Evolutionary conservation across 2,888 invertebrate genomes (phyloP), one percentile per base, ranked within the genome.

Genomic region (Apoda limacodes): DNA sequence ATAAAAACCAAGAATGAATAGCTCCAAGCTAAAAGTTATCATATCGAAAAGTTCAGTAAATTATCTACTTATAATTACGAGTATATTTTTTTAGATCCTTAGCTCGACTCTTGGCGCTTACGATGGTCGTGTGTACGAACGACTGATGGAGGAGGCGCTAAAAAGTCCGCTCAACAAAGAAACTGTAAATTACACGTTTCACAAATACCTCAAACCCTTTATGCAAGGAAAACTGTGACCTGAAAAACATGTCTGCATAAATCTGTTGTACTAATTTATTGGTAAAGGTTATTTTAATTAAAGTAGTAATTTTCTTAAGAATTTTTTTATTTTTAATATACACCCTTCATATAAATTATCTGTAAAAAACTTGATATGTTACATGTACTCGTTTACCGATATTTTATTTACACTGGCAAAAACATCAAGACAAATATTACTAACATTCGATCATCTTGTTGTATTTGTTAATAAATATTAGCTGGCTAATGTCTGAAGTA

Each of bases 101-200:
- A 82, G 83, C 30, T 93, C 92, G 0, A 84, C 91, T 0, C 68
- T 93, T 13, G 93, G 94, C 2, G 83, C 89, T 4, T 92, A 88
- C 57, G 93, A 93, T 62, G 93, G 93, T 1, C 87, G 88, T 39
- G 92, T 92, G 14, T 94, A 94, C 61, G 88, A 92, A 52, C 83
- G 91, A 4, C 75, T 93, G 32, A 90, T 88, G 66, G 86, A 84
- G 35, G 89, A 90, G 49, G 93, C 93, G 0, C 78, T 88, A 60
- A 89, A 91, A 64, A 92, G 92, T 56, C 92, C 93, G 0, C 76
- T 93, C 45, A 94, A 93, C 67, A 82, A 85, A 14, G 85, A 89
- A 42, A 89, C 88, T 1, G 93, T 93, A 19, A 90, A 92, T 54
- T 76, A 86, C 49, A 88, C 88, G 30, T 91, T 87, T 65, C 81